Base-by-base conservation (phyloP, 2,797 vertebrate species). In the Taeniopygia guttata region DNA sequence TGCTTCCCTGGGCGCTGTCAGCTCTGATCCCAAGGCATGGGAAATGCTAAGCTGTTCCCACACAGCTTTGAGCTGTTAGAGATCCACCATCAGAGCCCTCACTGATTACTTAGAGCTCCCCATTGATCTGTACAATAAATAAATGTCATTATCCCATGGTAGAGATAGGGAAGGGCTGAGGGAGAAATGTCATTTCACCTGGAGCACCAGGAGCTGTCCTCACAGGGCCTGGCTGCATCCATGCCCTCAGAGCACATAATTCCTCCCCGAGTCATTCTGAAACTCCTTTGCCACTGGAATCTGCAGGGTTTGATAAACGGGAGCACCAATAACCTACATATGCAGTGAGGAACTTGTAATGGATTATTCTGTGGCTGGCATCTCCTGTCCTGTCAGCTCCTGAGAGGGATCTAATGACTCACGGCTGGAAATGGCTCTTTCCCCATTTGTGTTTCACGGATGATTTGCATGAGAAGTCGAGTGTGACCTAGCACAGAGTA, bases 391-490 rank as follows among this genome's bases (percentile, higher is more conserved):
- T 79, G 68, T 52, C 77, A 64, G 80, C 84, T 95, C 45, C 0
- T 48, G 7, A 36, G 62, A 81, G 69, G 52, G 84, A 83, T 80
- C 68, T 62, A 18, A 55, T 96, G 94, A 87, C 84, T 91, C 94
- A 89, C 1, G 51, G 84, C 93, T 87, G 92, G 60, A 93, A 91
- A 54, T 67, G 82, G 93, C 87, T 93, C 83, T 48, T 58, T 8
- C 86, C 79, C 32, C 45, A 27, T 62, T 87, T 32, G 68, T 45
- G 49, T 63, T 90, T 81, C 90, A 82, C n/a, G 51, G 68, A 45
- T 76, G 52, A 46, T 90, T 92, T 70, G 89, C 78, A 25, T 52
- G 90, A 78, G 75, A 51, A 91, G 69, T 1, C 15, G 75, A 66
- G 80, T 91, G 83, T 94, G 95, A 88, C 90, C 69, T 3, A 55